These are phyloP conservation scores for Ariopsis seemanni DNA, from an alignment of 2,113 vertebrate genomes.

Conservation along the genomic window DNA sequence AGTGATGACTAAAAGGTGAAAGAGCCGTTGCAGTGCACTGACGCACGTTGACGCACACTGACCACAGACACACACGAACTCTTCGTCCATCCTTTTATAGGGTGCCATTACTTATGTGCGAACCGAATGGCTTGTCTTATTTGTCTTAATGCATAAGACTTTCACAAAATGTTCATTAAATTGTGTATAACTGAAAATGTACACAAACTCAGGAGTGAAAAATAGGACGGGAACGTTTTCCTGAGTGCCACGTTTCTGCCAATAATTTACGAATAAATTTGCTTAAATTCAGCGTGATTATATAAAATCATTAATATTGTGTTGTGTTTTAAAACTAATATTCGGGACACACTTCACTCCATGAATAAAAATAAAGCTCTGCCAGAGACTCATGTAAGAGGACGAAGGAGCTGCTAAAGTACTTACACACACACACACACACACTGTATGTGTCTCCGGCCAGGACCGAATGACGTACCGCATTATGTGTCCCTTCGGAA, in stretches of 20 bases:
- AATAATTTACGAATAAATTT: not conserved
- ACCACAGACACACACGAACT: not conserved
- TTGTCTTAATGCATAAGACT: not conserved
- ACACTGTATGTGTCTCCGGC: not conserved
- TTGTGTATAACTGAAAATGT: not conserved
- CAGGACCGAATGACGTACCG: conserved; percentile 28
- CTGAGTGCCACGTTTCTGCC: not conserved
- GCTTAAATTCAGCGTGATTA: not conserved
- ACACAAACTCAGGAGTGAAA: not conserved
- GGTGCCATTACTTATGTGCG: not conserved
- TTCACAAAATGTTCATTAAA: not conserved
- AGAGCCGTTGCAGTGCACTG: no score
- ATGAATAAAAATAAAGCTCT: not conserved
- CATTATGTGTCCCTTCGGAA: conserved; percentile 48
- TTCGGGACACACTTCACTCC: not conserved
- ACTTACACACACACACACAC: conserved; percentile 25
- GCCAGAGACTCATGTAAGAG: conserved; percentile 14
- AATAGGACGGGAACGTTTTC: not conserved
- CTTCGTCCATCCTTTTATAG: not conserved
- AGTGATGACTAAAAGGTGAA: no score
- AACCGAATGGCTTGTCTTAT: not conserved
- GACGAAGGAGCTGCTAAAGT: not conserved
- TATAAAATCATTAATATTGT: not conserved
- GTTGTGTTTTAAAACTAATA: not conserved
- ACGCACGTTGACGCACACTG: no score